These are phyloP conservation scores for Ichneumoninae sp. DNA, from an alignment of 2,888 invertebrate genomes.

Conservation along the genomic window DNA sequence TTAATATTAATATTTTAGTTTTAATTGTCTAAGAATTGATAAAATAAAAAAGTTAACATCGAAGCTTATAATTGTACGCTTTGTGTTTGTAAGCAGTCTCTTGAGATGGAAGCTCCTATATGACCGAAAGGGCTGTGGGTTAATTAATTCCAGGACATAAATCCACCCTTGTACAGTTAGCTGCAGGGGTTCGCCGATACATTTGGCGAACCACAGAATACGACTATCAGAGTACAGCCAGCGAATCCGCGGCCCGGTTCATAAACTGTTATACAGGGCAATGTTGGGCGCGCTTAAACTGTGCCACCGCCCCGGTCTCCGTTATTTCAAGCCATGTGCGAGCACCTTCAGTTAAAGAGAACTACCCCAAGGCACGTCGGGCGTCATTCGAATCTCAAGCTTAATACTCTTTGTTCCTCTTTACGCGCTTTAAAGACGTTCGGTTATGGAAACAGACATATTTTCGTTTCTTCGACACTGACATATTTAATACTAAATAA, in stretches of 20 bases:
- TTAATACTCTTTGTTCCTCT: conserved; percentile 1
- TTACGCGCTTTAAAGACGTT: neutral
- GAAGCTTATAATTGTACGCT: neutral
- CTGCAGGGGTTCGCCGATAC: conserved; percentile 40
- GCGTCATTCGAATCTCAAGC: conserved; percentile 70
- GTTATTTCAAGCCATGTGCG: conserved; percentile 36
- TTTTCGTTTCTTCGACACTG: neutral
- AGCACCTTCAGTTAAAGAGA: conserved; percentile 56
- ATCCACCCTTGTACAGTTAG: conserved; percentile 70
- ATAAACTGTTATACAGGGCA: conserved; percentile 83
- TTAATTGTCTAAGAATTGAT: neutral
- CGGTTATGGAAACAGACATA: too few relatives aligned
- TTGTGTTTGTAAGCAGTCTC: neutral
- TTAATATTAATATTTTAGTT: neutral
- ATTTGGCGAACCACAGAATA: conserved; percentile 44
- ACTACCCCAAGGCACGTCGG: conserved; percentile 67
- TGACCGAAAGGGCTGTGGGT: conserved; percentile 76
- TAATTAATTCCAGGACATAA: conserved; percentile 83
- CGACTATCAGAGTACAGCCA: conserved; percentile 47
- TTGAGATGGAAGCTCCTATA: conserved; percentile 48
- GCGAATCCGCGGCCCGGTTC: conserved; percentile 71
- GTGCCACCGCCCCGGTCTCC: conserved; percentile 66
- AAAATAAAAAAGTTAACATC: too few relatives aligned
- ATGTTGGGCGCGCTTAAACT: conserved; percentile 80
- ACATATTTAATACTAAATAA: neutral